Evolutionary conservation across 2,797 vertebrate species (phyloP).

Genomic region (Rousettus madagascariensis): DNA sequence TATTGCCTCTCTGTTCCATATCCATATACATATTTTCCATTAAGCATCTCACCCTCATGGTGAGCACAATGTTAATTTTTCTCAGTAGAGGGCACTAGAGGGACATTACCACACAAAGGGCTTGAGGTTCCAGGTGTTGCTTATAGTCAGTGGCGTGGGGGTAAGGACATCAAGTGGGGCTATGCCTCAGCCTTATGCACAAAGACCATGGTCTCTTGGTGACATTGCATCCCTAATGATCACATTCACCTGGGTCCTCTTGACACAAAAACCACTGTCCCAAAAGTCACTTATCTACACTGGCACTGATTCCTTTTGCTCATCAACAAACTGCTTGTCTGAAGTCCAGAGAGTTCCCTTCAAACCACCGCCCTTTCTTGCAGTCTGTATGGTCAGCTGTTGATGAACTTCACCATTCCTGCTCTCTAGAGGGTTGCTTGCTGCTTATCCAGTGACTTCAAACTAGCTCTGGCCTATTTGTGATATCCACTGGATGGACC

Average conservation of each 20-base stretch:
- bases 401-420: neutral
- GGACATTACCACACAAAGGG: neutral
- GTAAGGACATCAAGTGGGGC: neutral
- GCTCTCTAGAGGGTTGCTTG: neutral
- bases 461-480: neutral
- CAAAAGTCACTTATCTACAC: neutral
- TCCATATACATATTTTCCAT: neutral
- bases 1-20: neutral
- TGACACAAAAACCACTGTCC: neutral
- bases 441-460: neutral
- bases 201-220: neutral
- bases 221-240: fast-evolving
- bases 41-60: neutral
- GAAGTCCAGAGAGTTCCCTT: neutral
- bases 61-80: neutral
- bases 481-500: neutral
- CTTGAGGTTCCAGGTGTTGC: neutral
- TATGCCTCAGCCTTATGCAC: neutral
- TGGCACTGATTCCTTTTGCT: neutral
- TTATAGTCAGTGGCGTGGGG: neutral
- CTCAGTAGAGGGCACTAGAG: neutral
- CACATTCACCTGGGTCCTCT: neutral
- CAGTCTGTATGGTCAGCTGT: too few species aligned
- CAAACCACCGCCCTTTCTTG: neutral
- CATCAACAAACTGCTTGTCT: neutral